Percentiles rank a stretch among this genome's conserved stretches.
Evolutionary conservation across 2,888 invertebrate species (phyloP).

Genomic region (Listrodromus nycthemerus): DNA sequence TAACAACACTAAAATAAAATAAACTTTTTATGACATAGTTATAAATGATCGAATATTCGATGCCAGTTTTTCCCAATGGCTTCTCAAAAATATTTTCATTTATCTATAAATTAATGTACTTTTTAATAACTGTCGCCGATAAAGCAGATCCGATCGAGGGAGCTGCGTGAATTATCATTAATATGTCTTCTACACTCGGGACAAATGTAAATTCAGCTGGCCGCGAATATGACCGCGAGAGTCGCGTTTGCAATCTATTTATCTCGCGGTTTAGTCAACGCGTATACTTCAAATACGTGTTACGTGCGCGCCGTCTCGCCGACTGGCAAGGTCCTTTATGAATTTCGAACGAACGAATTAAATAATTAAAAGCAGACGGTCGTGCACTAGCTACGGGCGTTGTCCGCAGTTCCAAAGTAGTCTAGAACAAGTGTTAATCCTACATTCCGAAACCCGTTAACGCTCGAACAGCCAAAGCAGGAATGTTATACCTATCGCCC

Average conservation of each 20-base stretch:
- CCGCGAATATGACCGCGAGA: not conserved
- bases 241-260: not conserved
- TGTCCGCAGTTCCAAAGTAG: not conserved
- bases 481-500: not conserved
- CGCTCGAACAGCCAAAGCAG: not conserved
- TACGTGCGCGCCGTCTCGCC: not conserved
- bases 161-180: not conserved
- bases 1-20: no score
- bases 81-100: not conserved
- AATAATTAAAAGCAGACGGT: constrained; percentile 5
- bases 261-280: not conserved
- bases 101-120: not conserved
- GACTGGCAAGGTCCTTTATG: not conserved
- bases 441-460: not conserved
- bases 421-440: not conserved
- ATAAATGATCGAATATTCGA: not conserved
- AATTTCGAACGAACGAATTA: not conserved
- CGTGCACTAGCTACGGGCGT: not conserved
- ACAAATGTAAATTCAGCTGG: not conserved
- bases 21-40: no score
- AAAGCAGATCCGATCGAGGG: not conserved
- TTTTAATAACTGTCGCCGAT: not conserved
- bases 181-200: not conserved
- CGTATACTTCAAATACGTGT: not conserved
- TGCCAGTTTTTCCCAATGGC: not conserved